Percentiles rank a stretch among this genome's conserved stretches.
Conservation (phyloP, 2,797 vertebrate genomes). For the Acropternis orthonyx region DNA sequence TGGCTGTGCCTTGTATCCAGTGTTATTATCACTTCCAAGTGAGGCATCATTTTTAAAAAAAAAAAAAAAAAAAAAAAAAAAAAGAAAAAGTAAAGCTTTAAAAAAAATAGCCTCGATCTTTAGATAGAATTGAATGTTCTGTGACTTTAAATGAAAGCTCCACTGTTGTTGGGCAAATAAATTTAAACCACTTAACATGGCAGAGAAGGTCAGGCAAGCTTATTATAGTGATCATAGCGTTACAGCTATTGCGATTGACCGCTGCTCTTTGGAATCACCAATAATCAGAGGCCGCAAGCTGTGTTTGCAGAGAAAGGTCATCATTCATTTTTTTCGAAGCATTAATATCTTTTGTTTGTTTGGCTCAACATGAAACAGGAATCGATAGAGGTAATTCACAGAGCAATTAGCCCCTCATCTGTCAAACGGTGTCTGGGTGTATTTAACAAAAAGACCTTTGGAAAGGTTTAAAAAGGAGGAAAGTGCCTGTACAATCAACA, state of each 20-base stretch:
- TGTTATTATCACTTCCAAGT: neutral
- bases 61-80: neutral
- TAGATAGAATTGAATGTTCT: slow-evolving; percentile 80
- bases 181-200: slow-evolving; percentile 89
- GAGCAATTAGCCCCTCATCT: slow-evolving; percentile 90
- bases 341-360: slow-evolving; percentile 93
- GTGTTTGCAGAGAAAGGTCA: slow-evolving; percentile 92
- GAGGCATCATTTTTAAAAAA: neutral
- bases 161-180: slow-evolving; percentile 86
- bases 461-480: slow-evolving; percentile 83
- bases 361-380: slow-evolving; percentile 88
- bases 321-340: slow-evolving; percentile 88
- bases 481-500: slow-evolving; percentile 81
- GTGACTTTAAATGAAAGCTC: slow-evolving; percentile 85
- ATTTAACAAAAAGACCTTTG: slow-evolving; percentile 86
- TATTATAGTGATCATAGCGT: slow-evolving; percentile 88
- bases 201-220: slow-evolving; percentile 85
- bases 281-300: slow-evolving; percentile 88
- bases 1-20: neutral
- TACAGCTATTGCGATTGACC: slow-evolving; percentile 86
- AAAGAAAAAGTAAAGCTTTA: neutral
- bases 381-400: slow-evolving; percentile 92
- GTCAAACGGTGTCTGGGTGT: slow-evolving; percentile 84
- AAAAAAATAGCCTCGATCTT: slow-evolving; percentile 67
- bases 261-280: slow-evolving; percentile 85